Evolutionary conservation across 2,888 invertebrate species (phyloP).

Genomic region (Ischnura elegans): DNA sequence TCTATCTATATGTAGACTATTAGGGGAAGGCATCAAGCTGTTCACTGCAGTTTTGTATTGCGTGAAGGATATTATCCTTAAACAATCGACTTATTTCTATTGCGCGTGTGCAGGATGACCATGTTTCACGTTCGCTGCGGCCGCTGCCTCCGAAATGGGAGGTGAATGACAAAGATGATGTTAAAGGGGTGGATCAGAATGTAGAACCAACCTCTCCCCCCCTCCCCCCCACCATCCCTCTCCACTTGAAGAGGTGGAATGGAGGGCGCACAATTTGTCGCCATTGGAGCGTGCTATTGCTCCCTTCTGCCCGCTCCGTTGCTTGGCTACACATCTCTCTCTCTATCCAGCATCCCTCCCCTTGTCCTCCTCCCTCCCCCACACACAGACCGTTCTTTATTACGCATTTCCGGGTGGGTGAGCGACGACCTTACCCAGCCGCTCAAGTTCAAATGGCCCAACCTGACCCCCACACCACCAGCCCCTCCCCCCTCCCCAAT

Average conservation of each 20-base stretch:
- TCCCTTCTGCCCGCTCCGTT: neutral
- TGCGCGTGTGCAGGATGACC: too few relatives aligned
- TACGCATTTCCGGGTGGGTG: conserved; percentile 33
- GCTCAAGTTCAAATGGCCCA: neutral
- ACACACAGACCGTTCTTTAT: neutral
- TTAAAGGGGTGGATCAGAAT: too few relatives aligned
- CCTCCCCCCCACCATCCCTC: neutral
- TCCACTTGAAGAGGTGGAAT: neutral
- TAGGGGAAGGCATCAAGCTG: too few relatives aligned
- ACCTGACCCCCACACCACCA: neutral
- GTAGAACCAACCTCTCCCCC: neutral
- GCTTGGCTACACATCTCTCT: neutral
- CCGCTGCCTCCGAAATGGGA: too few relatives aligned
- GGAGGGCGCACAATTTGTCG: conserved; percentile 31
- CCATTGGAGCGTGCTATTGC: conserved; percentile 24
- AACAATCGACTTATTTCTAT: too few relatives aligned
- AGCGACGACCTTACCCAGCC: neutral
- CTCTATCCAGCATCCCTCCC: neutral
- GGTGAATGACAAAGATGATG: too few relatives aligned
- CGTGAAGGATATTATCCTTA: too few relatives aligned
- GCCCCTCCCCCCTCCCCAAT: neutral
- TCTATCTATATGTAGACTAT: too few relatives aligned
- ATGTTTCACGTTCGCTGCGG: too few relatives aligned
- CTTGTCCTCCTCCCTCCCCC: too few relatives aligned
- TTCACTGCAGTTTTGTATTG: too few relatives aligned